phyloP scores from a whole-genome alignment of 2,797 vertebrate genomes.

The Acrocephalus scirpaceus region DNA sequence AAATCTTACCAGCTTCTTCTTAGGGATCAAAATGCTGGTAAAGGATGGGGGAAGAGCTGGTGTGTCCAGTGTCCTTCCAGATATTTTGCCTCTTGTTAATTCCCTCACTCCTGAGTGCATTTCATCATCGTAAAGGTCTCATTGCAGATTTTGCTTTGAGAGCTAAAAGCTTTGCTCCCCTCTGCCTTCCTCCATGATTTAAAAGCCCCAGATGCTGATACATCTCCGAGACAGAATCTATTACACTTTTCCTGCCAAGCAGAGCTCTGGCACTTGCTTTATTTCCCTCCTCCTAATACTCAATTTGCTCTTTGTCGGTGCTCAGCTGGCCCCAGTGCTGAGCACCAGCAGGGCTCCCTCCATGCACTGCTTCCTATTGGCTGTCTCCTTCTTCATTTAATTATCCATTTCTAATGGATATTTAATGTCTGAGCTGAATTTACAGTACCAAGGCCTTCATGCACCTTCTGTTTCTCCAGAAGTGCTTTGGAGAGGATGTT shows the following conservation, averaged over 20 bases:
- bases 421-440: conserved; percentile 54
- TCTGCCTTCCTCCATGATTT: conserved; percentile 23
- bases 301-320: conserved; percentile 27
- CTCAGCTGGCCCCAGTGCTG: conserved; percentile 29
- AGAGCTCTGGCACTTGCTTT: conserved; percentile 47
- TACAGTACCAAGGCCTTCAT: background rate
- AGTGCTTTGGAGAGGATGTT: background rate
- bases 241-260: conserved; percentile 56
- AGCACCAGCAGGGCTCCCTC: conserved; percentile 41
- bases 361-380: background rate
- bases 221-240: conserved; percentile 43
- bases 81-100: background rate
- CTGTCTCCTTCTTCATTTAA: conserved; percentile 56
- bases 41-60: background rate
- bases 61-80: background rate
- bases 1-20: background rate
- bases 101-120: accelerated
- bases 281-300: conserved; percentile 43
- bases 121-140: conserved; percentile 37
- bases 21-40: background rate
- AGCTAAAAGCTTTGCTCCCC: conserved; percentile 38
- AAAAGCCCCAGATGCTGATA: conserved; percentile 52
- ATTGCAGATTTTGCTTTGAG: background rate
- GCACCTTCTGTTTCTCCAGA: conserved; percentile 1
- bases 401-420: conserved; percentile 56